Conservation (phyloP, 1,140 invertebrate genomes). For the Lamellibrachia luymesi region DNA sequence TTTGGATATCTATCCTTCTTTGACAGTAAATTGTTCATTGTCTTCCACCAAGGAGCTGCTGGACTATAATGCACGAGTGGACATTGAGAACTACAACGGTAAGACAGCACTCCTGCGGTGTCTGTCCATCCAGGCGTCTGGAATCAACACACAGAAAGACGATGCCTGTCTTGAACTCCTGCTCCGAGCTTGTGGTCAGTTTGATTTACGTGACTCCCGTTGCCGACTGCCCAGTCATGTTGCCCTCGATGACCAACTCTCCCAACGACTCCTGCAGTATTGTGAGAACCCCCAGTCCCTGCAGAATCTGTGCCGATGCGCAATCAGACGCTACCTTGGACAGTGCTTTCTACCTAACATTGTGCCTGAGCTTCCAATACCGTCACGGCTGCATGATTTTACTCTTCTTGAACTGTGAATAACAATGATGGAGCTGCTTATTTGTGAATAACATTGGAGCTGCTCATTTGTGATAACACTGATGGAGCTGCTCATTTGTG, state of each 20-base stretch:
- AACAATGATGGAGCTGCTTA: conserved; percentile 22
- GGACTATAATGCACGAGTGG: conserved; percentile 8
- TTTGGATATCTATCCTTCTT: background rate
- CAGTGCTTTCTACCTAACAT: conserved; percentile 42
- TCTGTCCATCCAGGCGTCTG: background rate
- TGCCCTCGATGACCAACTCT: conserved; percentile 40
- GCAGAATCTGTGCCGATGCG: conserved; percentile 36
- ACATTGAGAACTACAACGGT: conserved; percentile 33
- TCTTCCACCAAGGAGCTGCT: background rate
- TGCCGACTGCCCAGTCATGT: conserved; percentile 35
- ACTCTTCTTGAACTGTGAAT: conserved; percentile 31
- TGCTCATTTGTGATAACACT: no score
- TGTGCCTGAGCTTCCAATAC: conserved; percentile 41
- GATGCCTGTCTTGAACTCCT: conserved; percentile 47
- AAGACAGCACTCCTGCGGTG: conserved; percentile 16
- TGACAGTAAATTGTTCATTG: background rate
- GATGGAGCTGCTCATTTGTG: no score
- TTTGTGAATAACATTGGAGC: no score
- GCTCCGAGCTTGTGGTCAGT: conserved; percentile 44
- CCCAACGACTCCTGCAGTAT: conserved; percentile 37
- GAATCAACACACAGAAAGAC: conserved; percentile 31
- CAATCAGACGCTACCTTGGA: conserved; percentile 39
- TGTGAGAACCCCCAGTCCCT: conserved; percentile 38
- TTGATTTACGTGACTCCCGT: conserved; percentile 40
- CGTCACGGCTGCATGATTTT: conserved; percentile 37